A percentile compares a stretch with the other conserved stretches of the same genome.
Conservation (phyloP, 1,140 invertebrate species). For the Pararge aegeria region DNA sequence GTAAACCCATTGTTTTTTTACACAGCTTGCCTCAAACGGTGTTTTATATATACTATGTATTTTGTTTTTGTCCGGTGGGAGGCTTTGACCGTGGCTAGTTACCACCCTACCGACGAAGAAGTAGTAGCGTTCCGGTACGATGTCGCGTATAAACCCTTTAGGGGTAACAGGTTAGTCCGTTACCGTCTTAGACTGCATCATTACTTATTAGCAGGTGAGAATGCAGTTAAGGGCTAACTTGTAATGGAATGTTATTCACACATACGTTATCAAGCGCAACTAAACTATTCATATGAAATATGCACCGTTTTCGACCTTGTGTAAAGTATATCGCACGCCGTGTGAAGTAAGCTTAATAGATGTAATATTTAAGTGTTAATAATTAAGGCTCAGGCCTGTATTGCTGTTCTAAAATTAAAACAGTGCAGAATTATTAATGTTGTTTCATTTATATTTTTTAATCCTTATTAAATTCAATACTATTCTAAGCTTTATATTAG, state of each 20-base stretch:
- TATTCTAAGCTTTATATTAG: background rate
- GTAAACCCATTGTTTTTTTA: constrained; percentile 15
- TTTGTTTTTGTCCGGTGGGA: no score
- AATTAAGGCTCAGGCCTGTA: constrained; percentile 20
- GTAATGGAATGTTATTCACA: no score
- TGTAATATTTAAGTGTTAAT: constrained; percentile 21
- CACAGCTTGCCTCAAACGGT: constrained; percentile 18
- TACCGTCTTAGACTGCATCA: no score
- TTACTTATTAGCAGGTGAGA: no score
- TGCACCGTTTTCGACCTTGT: background rate
- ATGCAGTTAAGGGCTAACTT: no score
- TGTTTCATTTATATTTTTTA: constrained; percentile 24
- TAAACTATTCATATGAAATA: no score
- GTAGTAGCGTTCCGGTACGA: no score
- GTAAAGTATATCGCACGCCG: constrained; percentile 1
- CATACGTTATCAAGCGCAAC: no score
- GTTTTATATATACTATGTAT: background rate
- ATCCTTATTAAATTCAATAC: background rate
- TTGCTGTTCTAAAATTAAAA: constrained; percentile 31
- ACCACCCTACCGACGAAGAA: no score
- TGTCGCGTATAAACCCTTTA: no score
- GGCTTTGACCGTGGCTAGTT: no score
- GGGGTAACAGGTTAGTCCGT: no score
- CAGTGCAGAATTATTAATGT: constrained; percentile 22
- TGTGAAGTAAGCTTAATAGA: constrained; percentile 20